Conservation (phyloP, 2,888 invertebrate species). For the Biston betularia region DNA sequence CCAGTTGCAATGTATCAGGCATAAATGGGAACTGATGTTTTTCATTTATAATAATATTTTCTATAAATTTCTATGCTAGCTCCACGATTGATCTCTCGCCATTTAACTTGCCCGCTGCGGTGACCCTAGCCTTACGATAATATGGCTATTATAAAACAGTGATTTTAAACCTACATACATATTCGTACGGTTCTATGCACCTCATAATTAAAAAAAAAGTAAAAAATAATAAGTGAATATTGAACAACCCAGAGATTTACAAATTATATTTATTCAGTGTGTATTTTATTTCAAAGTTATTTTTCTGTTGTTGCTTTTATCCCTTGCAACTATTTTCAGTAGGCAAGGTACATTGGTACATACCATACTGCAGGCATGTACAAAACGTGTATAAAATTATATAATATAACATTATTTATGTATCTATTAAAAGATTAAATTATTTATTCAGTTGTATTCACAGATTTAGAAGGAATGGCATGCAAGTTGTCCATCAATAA, state of each 20-base stretch:
- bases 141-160: conserved; percentile 26
- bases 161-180: conserved; percentile 31
- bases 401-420: conserved; percentile 6
- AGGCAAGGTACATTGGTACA: conserved; percentile 3
- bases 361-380: conserved; percentile 3
- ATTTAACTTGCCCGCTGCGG: neutral
- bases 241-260: neutral
- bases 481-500: conserved; percentile 1
- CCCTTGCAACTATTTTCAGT: neutral
- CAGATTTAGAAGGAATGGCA: conserved; percentile 17
- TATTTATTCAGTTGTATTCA: conserved; percentile 14
- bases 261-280: neutral
- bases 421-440: conserved; percentile 7
- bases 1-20: too few relatives aligned
- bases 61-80: neutral
- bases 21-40: too few relatives aligned
- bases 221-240: conserved; percentile 9
- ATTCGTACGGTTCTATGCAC: conserved; percentile 26
- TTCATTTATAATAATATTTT: too few relatives aligned
- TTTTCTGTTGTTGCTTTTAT: neutral
- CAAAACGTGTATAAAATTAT: conserved; percentile 12
- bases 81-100: neutral
- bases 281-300: conserved; percentile 3
- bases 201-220: conserved; percentile 16
- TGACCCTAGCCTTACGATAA: conserved; percentile 1